A percentile compares a stretch with the other conserved stretches of the same genome.
These are phyloP conservation scores for Eudyptes chrysolophus DNA, from an alignment of 2,113 vertebrate species.

Conservation along the genomic window DNA sequence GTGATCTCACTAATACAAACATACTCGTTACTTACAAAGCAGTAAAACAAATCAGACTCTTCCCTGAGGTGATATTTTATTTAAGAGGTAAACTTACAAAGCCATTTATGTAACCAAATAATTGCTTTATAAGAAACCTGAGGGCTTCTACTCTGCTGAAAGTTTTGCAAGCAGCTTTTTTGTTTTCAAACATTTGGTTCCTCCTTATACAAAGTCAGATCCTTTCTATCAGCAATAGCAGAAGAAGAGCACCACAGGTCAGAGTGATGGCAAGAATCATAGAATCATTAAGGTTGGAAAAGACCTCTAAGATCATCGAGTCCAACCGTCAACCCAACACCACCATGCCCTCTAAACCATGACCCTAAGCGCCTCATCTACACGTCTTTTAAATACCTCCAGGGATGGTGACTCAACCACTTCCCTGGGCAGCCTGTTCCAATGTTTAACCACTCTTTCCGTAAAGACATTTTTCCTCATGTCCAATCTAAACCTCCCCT, in stretches of 20 bases:
- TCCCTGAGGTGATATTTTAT: conserved; percentile 11
- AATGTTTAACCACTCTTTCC: no score
- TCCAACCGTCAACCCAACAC: no score
- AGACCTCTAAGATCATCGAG: no score
- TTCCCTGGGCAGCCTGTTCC: no score
- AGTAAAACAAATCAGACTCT: conserved; percentile 5
- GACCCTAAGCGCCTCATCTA: no score
- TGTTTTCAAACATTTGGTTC: not conserved
- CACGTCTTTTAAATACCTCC: no score
- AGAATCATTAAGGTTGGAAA: no score
- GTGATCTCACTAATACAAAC: not conserved
- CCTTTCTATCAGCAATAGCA: not conserved
- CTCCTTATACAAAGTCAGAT: not conserved
- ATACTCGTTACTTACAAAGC: not conserved
- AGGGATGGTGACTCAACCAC: no score
- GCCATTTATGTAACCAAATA: not conserved
- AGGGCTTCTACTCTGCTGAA: not conserved
- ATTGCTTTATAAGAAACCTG: not conserved
- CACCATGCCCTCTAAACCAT: no score
- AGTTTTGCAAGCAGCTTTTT: not conserved
- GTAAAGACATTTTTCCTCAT: no score
- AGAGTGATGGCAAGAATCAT: not conserved
- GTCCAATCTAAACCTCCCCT: no score
- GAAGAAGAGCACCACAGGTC: not conserved
- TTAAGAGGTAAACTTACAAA: conserved; percentile 23